phyloP scores from a whole-genome alignment of 2,888 invertebrate species.

The Apamea monoglypha region DNA sequence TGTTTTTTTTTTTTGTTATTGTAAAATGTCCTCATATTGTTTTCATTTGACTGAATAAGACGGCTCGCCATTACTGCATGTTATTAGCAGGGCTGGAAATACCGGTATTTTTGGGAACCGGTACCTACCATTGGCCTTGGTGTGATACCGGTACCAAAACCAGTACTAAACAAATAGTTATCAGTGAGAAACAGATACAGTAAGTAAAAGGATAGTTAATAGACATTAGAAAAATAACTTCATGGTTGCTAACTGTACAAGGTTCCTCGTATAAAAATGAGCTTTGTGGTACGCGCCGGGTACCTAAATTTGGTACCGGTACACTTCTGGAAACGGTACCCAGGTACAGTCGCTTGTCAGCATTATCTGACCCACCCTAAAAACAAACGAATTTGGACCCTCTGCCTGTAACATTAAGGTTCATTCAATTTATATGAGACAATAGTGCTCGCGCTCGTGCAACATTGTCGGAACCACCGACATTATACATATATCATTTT shows the following conservation, averaged over 20 bases:
- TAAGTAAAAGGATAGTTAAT: neutral
- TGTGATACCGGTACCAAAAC: too few relatives aligned
- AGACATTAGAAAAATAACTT: neutral
- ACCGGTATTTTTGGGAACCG: neutral
- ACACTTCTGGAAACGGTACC: neutral
- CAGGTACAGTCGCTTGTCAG: too few relatives aligned
- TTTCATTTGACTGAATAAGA: neutral
- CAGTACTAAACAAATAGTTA: too few relatives aligned
- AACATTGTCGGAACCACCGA: too few relatives aligned
- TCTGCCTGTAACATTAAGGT: too few relatives aligned
- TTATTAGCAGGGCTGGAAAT: neutral
- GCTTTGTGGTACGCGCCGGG: neutral
- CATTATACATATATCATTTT: too few relatives aligned
- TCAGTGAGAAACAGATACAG: neutral
- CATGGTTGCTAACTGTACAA: neutral
- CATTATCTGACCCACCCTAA: too few relatives aligned
- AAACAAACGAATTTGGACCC: too few relatives aligned
- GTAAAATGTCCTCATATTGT: neutral
- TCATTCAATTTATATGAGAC: too few relatives aligned
- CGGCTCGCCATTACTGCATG: neutral
- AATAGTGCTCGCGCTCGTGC: too few relatives aligned
- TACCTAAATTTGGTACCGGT: neutral
- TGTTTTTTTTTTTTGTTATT: neutral
- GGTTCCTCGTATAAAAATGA: neutral
- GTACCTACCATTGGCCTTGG: neutral